Base-by-base conservation (phyloP, 1,140 invertebrate genomes). In the Druon quercuslanigerum region DNA sequence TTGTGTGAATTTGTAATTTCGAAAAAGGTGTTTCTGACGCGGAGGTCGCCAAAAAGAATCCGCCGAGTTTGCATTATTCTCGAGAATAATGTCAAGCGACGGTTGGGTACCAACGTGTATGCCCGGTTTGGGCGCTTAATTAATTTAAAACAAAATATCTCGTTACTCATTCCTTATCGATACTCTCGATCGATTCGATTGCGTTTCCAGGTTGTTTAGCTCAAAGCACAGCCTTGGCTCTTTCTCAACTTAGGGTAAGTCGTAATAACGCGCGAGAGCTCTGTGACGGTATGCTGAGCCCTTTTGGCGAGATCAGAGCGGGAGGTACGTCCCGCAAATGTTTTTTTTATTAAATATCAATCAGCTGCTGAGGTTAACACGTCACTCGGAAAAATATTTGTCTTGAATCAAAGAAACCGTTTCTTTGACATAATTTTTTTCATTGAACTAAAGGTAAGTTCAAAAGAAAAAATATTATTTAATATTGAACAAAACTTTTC, bases 301-400 rank as follows among this genome's bases (percentile, higher is more conserved):
- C 7, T n/a, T 71, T 73, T 56, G 17, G 40, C 50, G 54, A 20
- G 77, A 76, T 79, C 75, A 86, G 82, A 84, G 86, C 87, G 91
- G 87, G 91, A 92, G 88, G 90, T 92, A 92, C 86, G 81, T 86
- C 85, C 85, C 83, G 60, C 16, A 16, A 52, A 25, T 19, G 60
- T 50, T 71, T 71, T 46, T n/a, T 25, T 56, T 46, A 72, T 75
- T 75, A 9, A 66, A 66, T 40, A 66, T 46, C 25, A 25, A 16
- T 66, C 60, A 66, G 60, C 60, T 66, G 33, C 25, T 66, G 8
- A n/a, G n/a, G 13, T 60, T 66, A 46, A 40, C 13, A 66, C 5
- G 5, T 33, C 25, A 33, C 25, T 33, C 25, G 5, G 25, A 33
- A 33, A 33, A 33, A 33, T 33, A 33, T 33, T 33, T 5, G 4